Base-by-base conservation (phyloP, 2,113 vertebrate genomes). In the Saccopteryx bilineata region DNA sequence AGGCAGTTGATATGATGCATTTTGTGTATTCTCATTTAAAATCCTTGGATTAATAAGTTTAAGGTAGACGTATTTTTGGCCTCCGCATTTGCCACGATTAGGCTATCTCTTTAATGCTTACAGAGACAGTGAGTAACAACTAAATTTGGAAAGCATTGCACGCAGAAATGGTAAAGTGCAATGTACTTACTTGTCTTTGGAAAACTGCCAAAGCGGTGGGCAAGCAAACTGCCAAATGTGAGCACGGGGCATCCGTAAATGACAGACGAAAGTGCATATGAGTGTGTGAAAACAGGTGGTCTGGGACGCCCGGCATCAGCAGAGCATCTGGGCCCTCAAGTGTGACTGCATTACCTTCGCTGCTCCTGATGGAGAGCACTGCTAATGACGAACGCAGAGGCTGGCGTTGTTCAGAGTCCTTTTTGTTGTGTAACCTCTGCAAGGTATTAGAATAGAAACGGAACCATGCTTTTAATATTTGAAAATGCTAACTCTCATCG, bases 201-300 rank as follows among this genome's bases (percentile, higher is more conserved):
- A 98, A 96, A 93, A 7, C 46, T 92, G 98, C 97, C 98, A 98
- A 96, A 95, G 71, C 84, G 96, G 65, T 74, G 97, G 94, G 93
- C 96, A 95, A 96, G 96, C 86, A 74, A 91, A 96, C 15, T 87
- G 97, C 95, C 97, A 98, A 97, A 97, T 93, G 96, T 93, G 80
- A 95, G 87, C 95, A 92, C 56, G 71, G 96, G 80, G 96, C 95
- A 97, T 24, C 69, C 92, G 13, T 97, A 98, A 98, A 98, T 98
- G 98, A 97, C 98, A 98, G 97, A 95, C 95, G 93, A 94, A 97
- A 97, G 89, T 92, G 96, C 91, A 94, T 92, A 31, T n/a, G 84
- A 98, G 91, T 96, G 93, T 97, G 96, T 87, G 83, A 97, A 98
- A 98, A 98, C 98, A 99, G 98, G 98, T 98, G 98, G 98, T 97